Percentiles rank a stretch among this genome's conserved stretches.
Conservation (phyloP, 1,140 invertebrate species). For the Ceratoteleas bidentatus region DNA sequence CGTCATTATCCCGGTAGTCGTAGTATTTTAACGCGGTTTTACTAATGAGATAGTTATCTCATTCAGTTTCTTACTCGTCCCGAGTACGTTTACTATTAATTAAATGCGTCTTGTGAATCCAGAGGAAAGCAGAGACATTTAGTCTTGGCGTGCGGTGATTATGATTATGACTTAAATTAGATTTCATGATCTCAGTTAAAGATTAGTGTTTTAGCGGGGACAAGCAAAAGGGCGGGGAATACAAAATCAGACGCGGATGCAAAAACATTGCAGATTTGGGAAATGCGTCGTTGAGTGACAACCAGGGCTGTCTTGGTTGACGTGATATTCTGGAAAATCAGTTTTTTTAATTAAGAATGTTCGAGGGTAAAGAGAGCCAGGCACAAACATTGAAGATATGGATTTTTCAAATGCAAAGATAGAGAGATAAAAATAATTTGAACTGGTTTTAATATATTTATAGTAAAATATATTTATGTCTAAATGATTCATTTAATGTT, state of each 20-base stretch:
- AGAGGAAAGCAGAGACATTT: slow-evolving; percentile 2
- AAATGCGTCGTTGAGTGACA: too few relatives aligned
- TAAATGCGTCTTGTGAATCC: not conserved
- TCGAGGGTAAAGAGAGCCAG: too few relatives aligned
- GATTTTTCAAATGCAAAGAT: too few relatives aligned
- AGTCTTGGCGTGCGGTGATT: slow-evolving; percentile 1
- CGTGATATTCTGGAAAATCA: too few relatives aligned
- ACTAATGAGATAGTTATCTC: slow-evolving; percentile 4
- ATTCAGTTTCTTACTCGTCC: not conserved
- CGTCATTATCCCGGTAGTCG: not conserved
- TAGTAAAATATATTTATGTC: too few relatives aligned
- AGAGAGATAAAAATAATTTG: too few relatives aligned
- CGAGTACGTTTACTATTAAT: not conserved
- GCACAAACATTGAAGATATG: too few relatives aligned
- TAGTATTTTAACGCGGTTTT: slow-evolving; percentile 2
- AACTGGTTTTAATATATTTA: too few relatives aligned
- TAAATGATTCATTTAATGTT: too few relatives aligned
- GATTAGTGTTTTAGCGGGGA: not conserved
- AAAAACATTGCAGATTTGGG: not conserved
- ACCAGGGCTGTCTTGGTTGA: too few relatives aligned
- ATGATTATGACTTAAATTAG: slow-evolving; percentile 4
- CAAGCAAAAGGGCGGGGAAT: not conserved
- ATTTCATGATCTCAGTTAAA: slow-evolving; percentile 1
- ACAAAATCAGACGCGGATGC: slow-evolving; percentile 1
- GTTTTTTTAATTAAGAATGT: too few relatives aligned